These are phyloP conservation scores for Oryzias javanicus DNA, from an alignment of 2,113 vertebrate species.

Conservation along the genomic window DNA sequence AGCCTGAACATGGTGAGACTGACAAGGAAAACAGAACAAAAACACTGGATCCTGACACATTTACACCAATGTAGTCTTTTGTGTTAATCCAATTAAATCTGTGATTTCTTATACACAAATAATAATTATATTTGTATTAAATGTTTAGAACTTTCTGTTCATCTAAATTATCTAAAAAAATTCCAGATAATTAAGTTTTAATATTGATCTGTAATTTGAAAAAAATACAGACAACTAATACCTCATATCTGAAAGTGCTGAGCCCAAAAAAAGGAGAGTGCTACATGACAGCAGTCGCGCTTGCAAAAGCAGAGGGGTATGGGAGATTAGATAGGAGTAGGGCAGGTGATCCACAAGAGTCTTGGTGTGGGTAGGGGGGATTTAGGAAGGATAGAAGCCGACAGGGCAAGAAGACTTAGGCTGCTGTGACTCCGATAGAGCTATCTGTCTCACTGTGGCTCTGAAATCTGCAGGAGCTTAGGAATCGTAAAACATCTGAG, in stretches of 20 bases:
- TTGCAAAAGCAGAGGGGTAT: constrained; percentile 4
- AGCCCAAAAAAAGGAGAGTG: neutral
- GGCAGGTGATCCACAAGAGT: constrained; percentile 29
- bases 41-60: too few relatives aligned
- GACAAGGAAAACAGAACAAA: too few relatives aligned
- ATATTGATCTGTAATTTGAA: too few relatives aligned
- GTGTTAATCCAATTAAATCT: too few relatives aligned
- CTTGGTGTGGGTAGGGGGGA: constrained; percentile 4
- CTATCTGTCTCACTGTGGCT: constrained; percentile 34
- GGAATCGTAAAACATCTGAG: constrained; percentile 47
- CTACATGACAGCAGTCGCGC: constrained; percentile 25
- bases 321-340: constrained; percentile 32
- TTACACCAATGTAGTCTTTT: too few relatives aligned
- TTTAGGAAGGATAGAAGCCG: constrained; percentile 14
- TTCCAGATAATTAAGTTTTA: too few relatives aligned
- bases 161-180: too few relatives aligned
- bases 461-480: constrained; percentile 40
- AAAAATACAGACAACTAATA: neutral
- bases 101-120: too few relatives aligned
- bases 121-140: too few relatives aligned
- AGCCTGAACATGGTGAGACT: too few relatives aligned
- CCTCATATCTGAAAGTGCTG: neutral
- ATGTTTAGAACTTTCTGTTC: too few relatives aligned
- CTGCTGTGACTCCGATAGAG: constrained; percentile 38
- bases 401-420: constrained; percentile 45